Percentiles rank a stretch among this genome's conserved stretches.
These are phyloP conservation scores for Laodelphax striatellus DNA, from an alignment of 1,140 invertebrate genomes.

Conservation along the genomic window DNA sequence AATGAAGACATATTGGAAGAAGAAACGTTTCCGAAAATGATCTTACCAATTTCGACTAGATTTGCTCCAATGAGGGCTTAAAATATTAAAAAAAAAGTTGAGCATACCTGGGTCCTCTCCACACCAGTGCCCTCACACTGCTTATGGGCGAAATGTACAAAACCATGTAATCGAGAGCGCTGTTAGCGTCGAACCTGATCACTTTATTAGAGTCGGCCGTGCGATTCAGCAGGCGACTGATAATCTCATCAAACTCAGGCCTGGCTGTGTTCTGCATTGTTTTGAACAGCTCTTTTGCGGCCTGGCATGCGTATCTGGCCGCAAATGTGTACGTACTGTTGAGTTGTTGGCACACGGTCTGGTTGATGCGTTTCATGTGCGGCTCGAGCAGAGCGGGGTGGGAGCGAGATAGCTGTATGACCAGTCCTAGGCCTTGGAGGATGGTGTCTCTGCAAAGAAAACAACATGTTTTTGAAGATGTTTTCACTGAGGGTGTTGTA, in stretches of 20 bases:
- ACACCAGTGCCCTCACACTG: conserved; percentile 27
- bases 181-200: conserved; percentile 49
- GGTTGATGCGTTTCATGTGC: conserved; percentile 30
- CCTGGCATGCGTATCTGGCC: conserved; percentile 27
- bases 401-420: neutral
- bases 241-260: conserved; percentile 48
- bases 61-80: too few relatives aligned
- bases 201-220: conserved; percentile 51
- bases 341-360: conserved; percentile 27
- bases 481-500: too few relatives aligned
- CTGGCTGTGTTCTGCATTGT: conserved; percentile 29
- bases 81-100: conserved; percentile 38
- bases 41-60: conserved; percentile 51
- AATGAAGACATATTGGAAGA: too few relatives aligned
- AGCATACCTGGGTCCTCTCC: conserved; percentile 25
- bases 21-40: too few relatives aligned
- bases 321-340: conserved; percentile 29
- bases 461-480: too few relatives aligned
- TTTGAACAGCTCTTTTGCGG: conserved; percentile 30
- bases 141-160: conserved; percentile 35
- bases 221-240: conserved; percentile 42
- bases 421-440: neutral
- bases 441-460: neutral
- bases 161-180: conserved; percentile 44
- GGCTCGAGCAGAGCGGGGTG: conserved; percentile 9